Conservation (phyloP, 2,888 invertebrate genomes). For the Dicyrtoma fusca region DNA sequence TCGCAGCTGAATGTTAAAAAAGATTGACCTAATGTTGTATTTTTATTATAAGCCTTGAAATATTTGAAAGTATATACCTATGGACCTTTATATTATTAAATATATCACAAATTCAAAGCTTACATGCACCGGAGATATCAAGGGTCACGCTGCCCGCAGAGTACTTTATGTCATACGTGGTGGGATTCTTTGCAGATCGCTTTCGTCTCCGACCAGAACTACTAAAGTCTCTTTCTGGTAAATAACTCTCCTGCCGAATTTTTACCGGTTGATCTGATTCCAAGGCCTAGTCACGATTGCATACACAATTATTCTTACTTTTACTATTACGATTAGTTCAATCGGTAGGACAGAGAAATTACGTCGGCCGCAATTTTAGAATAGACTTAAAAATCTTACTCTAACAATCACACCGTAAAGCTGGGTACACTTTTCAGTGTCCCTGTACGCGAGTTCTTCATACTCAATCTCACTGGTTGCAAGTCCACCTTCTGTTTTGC, state of each 20-base stretch:
- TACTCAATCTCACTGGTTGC: neutral
- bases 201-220: neutral
- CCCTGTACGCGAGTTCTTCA: neutral
- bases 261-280: slow-evolving; percentile 14
- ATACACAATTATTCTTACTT: no score
- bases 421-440: slow-evolving; percentile 22
- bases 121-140: slow-evolving; percentile 4
- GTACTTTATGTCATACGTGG: slow-evolving; percentile 4
- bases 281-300: neutral
- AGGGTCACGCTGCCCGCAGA: neutral
- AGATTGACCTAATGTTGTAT: no score
- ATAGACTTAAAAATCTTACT: no score
- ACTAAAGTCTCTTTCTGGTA: neutral
- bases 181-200: slow-evolving; percentile 3
- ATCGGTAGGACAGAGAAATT: no score
- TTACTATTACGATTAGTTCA: no score
- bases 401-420: slow-evolving; percentile 19
- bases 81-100: no score
- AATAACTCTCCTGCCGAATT: slow-evolving; percentile 14
- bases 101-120: neutral
- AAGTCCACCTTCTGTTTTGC: neutral
- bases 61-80: neutral
- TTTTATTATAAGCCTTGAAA: no score
- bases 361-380: no score
- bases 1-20: no score